A percentile compares a stretch with the other conserved stretches of the same genome.
These are phyloP conservation scores for Otus sunia DNA, from an alignment of 2,113 vertebrate species.

Conservation along the genomic window DNA sequence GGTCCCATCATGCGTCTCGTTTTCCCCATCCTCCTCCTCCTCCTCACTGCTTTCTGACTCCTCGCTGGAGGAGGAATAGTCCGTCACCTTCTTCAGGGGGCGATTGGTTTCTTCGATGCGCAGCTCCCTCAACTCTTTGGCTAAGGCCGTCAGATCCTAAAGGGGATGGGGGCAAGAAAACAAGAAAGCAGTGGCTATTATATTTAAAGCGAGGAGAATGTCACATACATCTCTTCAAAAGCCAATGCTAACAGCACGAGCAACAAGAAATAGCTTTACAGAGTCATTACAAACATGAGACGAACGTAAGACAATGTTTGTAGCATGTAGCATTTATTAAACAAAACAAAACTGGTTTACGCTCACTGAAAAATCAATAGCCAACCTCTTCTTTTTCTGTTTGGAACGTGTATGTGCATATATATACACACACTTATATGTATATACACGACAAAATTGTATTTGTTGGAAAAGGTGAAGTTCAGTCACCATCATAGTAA, in stretches of 20 bases:
- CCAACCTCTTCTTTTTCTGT: constrained; percentile 63
- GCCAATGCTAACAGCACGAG: constrained; percentile 71
- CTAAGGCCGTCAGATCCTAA: constrained; percentile 95
- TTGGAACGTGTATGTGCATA: constrained; percentile 65
- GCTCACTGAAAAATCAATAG: constrained; percentile 69
- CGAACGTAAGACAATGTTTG: constrained; percentile 75
- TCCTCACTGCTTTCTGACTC: constrained; percentile 93
- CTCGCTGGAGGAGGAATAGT: constrained; percentile 98
- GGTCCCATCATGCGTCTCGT: constrained; percentile 87
- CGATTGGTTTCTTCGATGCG: constrained; percentile 93
- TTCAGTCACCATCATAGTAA: constrained; percentile 73
- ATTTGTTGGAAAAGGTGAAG: constrained; percentile 72
- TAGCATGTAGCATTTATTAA: constrained; percentile 73
- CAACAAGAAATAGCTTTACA: constrained; percentile 72
- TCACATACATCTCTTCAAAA: constrained; percentile 58
- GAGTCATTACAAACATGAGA: constrained; percentile 74
- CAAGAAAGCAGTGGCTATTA: background rate
- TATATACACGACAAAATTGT: constrained; percentile 61
- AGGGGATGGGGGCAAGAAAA: constrained; percentile 38
- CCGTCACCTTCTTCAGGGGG: constrained; percentile 94
- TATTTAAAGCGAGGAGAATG: background rate
- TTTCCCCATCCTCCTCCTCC: constrained; percentile 92
- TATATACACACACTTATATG: constrained; percentile 58
- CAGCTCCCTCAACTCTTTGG: constrained; percentile 94
- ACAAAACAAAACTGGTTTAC: constrained; percentile 73